A percentile compares a stretch with the other conserved stretches of the same genome.
Evolutionary conservation across 2,888 invertebrate genomes (phyloP).

Genomic region (Cistogaster globosa): DNA sequence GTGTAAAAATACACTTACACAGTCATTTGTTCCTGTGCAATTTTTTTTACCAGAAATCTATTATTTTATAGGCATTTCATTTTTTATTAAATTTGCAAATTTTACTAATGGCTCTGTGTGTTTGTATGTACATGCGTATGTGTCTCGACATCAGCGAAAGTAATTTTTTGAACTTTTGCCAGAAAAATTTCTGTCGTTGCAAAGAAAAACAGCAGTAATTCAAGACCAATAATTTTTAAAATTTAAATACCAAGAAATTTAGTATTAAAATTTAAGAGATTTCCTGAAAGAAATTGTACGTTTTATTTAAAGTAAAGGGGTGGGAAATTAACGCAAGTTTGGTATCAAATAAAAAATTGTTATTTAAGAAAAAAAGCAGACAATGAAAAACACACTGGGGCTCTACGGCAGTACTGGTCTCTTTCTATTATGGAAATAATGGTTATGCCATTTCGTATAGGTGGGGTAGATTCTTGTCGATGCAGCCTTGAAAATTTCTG

Average conservation of each 20-base stretch:
- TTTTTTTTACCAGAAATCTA: slow-evolving; percentile 65
- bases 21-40: neutral
- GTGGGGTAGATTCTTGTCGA: too few species aligned
- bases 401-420: too few species aligned
- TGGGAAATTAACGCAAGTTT: too few species aligned
- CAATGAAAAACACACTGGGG: too few species aligned
- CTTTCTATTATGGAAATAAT: too few species aligned
- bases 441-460: too few species aligned
- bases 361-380: too few species aligned
- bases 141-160: slow-evolving; percentile 48
- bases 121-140: slow-evolving; percentile 1
- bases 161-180: slow-evolving; percentile 57
- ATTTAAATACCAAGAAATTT: neutral
- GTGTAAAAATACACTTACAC: slow-evolving; percentile 1
- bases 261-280: neutral
- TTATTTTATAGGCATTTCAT: slow-evolving; percentile 52
- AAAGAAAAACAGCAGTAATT: neutral
- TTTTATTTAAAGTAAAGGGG: too few species aligned
- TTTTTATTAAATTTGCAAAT: slow-evolving; percentile 44
- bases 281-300: too few species aligned
- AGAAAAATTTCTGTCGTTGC: slow-evolving; percentile 5
- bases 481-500: too few species aligned
- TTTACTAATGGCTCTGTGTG: slow-evolving; percentile 31
- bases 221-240: neutral
- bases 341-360: too few species aligned